Percentiles rank a stretch among this genome's conserved stretches.
These are phyloP conservation scores for Cephus rjabovi DNA, from an alignment of 2,888 invertebrate species.

Conservation along the genomic window DNA sequence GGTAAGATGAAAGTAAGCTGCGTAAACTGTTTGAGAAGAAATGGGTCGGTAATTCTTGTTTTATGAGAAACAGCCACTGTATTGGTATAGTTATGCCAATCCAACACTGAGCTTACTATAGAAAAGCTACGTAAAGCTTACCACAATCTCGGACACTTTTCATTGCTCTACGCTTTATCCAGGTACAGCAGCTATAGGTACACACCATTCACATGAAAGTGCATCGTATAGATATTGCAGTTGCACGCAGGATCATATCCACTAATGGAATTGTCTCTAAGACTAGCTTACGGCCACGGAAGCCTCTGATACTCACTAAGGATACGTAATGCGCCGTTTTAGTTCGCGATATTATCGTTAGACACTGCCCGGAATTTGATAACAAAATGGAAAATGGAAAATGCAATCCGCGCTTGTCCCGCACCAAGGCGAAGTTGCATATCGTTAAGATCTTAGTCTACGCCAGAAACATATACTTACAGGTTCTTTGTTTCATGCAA, in stretches of 20 bases:
- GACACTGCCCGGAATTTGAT: slow-evolving; percentile 8
- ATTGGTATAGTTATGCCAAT: not conserved
- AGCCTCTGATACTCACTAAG: slow-evolving; percentile 6
- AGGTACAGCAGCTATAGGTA: not conserved
- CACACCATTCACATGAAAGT: not conserved
- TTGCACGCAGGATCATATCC: slow-evolving; percentile 25
- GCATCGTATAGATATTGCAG: not conserved
- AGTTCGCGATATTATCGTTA: slow-evolving; percentile 1
- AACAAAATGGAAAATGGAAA: slow-evolving; percentile 8
- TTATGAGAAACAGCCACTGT: not conserved
- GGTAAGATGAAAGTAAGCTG: not conserved
- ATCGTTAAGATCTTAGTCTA: not conserved
- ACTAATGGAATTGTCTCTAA: slow-evolving; percentile 48
- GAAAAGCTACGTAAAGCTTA: not conserved
- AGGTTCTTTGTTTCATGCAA: not conserved
- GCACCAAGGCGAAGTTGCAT: not conserved
- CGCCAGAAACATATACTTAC: not conserved
- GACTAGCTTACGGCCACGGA: slow-evolving; percentile 30
- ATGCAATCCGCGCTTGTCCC: not conserved
- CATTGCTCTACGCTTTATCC: not conserved
- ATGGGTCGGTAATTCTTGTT: slow-evolving; percentile 4
- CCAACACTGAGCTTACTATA: not conserved
- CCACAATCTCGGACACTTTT: not conserved
- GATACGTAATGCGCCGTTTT: slow-evolving; percentile 3
- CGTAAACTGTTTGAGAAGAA: slow-evolving; percentile 1